Evolutionary conservation across 2,888 invertebrate species (phyloP), one percentile per base, ranked within the genome.

Genomic region (Dione vanillae): DNA sequence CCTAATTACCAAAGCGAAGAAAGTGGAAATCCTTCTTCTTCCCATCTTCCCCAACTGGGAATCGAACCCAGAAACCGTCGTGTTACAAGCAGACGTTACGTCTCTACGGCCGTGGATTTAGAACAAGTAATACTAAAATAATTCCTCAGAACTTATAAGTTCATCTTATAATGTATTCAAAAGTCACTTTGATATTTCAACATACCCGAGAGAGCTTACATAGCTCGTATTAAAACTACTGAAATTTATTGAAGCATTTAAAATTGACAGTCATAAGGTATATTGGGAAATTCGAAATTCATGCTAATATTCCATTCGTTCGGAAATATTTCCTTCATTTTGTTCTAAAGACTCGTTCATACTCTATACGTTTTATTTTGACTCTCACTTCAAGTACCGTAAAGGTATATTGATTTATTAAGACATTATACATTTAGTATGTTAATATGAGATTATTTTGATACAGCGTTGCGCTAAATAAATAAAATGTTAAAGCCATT

Each of bases 221-320:
- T 54, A 62, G 52, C 45, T 52, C 58, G 61, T 52, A 67, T 61
- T 45, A 41, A 41, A 62, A 67, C 64, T 67, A 67, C 51, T 52
- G 20, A 67, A 70, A 70, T 70, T 66, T 65, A 40, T 45, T 52
- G 20, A 20, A 59, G 47, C 54, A 70, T 61, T 52, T 68, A 52
- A 35, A 61, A 61, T 45, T 43, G 52, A 41, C 67, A 52, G 52
- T 68, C 61, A 68, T 62, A 68, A 43, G 59, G 35, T 62, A 35
- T 16, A 58, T 35, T 35, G 35, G 16, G 5, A 6, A 35, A 40
- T 41, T 43, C 14, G 41, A 20, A 59, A 59, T 43, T 43, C 41
- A 47, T 62, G 45, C 20, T 62, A 54, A 54, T 54, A 35, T 35
- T 54, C n/a, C 54, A 54, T n/a, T 54, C n/a, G 35, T n/a, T n/a